Evolutionary conservation across 53 echinoderm and acorn worm genomes (phyloP).

Genomic region (Crossaster papposus): DNA sequence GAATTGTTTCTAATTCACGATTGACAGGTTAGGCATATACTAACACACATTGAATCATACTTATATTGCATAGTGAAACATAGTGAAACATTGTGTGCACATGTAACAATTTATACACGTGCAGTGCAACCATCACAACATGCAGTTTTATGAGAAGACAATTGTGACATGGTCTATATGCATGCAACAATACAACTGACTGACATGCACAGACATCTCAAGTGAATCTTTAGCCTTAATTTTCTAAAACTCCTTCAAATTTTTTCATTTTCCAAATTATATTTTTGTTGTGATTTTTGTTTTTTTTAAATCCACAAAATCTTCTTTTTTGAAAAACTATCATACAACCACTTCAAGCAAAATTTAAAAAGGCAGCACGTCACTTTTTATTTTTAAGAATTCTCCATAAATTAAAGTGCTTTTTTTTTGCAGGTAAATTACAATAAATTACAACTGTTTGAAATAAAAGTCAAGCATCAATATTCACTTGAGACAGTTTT

Average conservation of each 20-base stretch:
- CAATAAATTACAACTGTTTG: neutral
- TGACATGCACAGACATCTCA: conserved; percentile 1
- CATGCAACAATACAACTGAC: neutral
- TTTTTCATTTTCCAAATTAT: no score
- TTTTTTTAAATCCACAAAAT: no score
- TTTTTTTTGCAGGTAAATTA: no score
- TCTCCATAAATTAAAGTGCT: neutral
- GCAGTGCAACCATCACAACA: neutral
- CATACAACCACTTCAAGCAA: neutral
- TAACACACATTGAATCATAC: no score
- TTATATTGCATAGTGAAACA: no score
- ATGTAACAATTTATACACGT: no score
- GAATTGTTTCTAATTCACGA: no score
- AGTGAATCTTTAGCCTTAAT: neutral
- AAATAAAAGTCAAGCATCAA: neutral
- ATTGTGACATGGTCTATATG: neutral
- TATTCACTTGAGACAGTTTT: neutral
- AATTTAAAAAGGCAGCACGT: neutral
- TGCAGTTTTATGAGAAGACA: neutral
- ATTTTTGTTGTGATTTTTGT: no score
- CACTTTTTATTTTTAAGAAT: neutral
- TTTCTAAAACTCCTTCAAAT: neutral
- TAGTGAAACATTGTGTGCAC: no score
- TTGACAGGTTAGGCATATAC: no score
- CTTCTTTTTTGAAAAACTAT: no score